Evolutionary conservation across 2,113 vertebrate species (phyloP).

Genomic region (Eidolon helvum): DNA sequence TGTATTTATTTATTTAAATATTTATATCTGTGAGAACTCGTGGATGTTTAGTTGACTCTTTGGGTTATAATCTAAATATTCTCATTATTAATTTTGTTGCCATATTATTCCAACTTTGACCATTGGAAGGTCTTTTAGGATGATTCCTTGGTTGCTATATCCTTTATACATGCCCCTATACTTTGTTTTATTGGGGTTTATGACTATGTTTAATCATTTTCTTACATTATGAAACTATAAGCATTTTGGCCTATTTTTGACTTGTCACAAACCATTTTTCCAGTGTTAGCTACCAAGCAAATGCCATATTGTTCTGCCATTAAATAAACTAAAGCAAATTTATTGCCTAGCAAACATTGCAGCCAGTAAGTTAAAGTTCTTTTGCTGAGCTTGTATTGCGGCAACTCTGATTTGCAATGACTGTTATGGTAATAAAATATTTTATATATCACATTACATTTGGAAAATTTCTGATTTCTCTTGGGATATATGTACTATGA

Average conservation of each 20-base stretch:
- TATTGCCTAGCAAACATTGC: not conserved
- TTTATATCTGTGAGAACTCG: not conserved
- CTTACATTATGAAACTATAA: not conserved
- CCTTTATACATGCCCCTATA: not conserved
- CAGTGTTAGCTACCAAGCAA: not conserved
- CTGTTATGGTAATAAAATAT: conserved; percentile 34
- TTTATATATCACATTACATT: conserved; percentile 18
- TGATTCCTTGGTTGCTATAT: not conserved
- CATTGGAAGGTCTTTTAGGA: not conserved
- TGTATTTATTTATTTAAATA: not conserved
- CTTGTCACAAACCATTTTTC: not conserved
- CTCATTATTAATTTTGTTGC: not conserved
- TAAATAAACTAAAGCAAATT: conserved; percentile 11
- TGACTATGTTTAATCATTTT: not conserved
- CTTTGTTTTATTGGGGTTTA: not conserved
- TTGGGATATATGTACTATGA: not conserved
- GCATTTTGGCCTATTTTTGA: not conserved
- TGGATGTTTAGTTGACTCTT: not conserved
- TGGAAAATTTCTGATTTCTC: not conserved
- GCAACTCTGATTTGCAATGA: not conserved
- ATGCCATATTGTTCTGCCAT: not conserved
- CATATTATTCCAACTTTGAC: not conserved
- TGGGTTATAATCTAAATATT: not conserved
- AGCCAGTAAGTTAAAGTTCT: not conserved
- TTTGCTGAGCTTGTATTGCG: not conserved